Evolutionary conservation across 1,140 invertebrate genomes (phyloP).

Genomic region (Vanessa tameamea): DNA sequence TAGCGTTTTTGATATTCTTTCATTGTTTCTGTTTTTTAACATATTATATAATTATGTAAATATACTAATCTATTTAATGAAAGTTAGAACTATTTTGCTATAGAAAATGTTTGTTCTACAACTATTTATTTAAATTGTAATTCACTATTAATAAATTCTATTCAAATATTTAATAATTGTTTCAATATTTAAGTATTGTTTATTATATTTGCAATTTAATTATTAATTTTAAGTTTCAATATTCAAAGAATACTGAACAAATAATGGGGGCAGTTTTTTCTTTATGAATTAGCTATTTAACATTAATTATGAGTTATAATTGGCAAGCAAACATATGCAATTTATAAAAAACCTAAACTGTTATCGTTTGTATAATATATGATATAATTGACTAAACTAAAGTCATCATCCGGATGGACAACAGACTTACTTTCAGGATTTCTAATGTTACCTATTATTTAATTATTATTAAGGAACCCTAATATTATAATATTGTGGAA

Average conservation of each 20-base stretch:
- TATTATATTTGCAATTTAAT: neutral
- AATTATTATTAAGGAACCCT: neutral
- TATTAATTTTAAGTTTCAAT: neutral
- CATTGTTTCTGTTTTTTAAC: no score
- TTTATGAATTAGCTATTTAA: no score
- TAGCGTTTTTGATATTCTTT: neutral
- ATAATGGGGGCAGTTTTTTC: no score
- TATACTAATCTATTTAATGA: neutral
- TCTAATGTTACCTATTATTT: neutral
- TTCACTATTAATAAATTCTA: neutral
- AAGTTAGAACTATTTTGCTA: neutral
- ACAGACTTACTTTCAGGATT: neutral
- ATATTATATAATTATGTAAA: no score
- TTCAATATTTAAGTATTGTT: neutral
- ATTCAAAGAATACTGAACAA: no score
- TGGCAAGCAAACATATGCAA: no score
- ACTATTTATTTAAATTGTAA: conserved; percentile 3
- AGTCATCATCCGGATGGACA: no score
- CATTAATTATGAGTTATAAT: no score
- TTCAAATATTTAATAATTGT: neutral
- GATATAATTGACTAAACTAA: no score
- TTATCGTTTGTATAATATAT: no score
- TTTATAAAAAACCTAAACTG: no score
- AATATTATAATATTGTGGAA: neutral
- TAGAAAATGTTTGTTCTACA: conserved; percentile 6